Percentiles rank a stretch among this genome's conserved stretches.
These are phyloP conservation scores for Sacculina carcini DNA, from an alignment of 2,888 invertebrate species.

Conservation along the genomic window DNA sequence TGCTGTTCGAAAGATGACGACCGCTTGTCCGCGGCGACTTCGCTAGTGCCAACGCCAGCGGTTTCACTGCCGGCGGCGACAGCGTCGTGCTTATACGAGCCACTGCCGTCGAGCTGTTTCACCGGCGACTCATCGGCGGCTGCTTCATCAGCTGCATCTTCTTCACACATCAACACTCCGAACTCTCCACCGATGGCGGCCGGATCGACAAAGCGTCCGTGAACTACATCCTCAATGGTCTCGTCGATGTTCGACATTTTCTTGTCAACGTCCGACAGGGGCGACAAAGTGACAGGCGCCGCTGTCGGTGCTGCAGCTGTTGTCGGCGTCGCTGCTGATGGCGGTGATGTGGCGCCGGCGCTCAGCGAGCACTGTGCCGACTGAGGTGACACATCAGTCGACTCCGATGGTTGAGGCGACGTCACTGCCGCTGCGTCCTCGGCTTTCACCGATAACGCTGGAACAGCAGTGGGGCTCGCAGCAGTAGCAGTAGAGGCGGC, in stretches of 20 bases:
- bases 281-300: slow-evolving; percentile 34
- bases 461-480: no score
- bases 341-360: slow-evolving; percentile 5
- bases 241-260: slow-evolving; percentile 46
- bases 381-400: no score
- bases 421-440: no score
- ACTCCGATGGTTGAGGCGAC: no score
- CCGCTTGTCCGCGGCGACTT: background rate
- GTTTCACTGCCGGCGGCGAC: background rate
- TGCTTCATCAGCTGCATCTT: slow-evolving; percentile 15
- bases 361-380: slow-evolving; percentile 12
- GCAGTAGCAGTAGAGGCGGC: no score
- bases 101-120: background rate
- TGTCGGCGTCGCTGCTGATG: slow-evolving; percentile 14
- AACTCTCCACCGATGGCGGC: no score
- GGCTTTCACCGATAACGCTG: no score
- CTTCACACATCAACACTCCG: slow-evolving; percentile 13
- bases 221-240: slow-evolving; percentile 64
- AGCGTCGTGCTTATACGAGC: background rate
- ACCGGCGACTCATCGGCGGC: background rate
- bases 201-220: slow-evolving; percentile 28
- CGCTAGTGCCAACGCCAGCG: background rate
- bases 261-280: no score
- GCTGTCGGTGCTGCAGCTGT: no score
- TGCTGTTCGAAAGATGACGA: background rate